Percentiles rank a stretch among this genome's conserved stretches.
Evolutionary conservation across 92 coral and sea anemone species (phyloP).

Genomic region (Parazoanthus atlanticus): DNA sequence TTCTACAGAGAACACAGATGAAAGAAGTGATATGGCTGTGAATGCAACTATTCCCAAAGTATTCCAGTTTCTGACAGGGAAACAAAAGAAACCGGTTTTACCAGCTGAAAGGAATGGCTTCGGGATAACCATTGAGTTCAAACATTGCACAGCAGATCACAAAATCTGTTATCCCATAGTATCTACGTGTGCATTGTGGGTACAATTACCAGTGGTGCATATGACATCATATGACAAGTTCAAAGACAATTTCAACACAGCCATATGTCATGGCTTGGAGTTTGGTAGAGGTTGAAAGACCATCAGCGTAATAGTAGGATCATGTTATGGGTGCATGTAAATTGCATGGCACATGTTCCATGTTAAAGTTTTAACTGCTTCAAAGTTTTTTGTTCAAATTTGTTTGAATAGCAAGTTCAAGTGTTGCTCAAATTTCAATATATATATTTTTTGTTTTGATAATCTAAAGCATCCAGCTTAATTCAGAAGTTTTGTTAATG

Average conservation of each 20-base stretch:
- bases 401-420: background rate
- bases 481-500: too few species aligned
- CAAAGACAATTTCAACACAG: constrained; percentile 42
- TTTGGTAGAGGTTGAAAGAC: constrained; percentile 16
- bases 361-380: too few species aligned
- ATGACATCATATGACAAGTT: constrained; percentile 42
- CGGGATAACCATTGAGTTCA: constrained; percentile 48
- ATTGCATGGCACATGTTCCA: too few species aligned
- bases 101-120: constrained; percentile 52
- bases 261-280: constrained; percentile 32
- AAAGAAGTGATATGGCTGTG: constrained; percentile 4
- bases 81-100: constrained; percentile 40
- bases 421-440: too few species aligned
- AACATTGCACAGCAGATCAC: constrained; percentile 46
- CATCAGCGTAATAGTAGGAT: background rate
- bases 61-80: constrained; percentile 44
- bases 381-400: background rate
- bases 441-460: too few species aligned
- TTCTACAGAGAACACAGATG: background rate
- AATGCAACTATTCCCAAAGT: constrained; percentile 1
- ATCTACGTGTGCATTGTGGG: constrained; percentile 51
- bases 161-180: constrained; percentile 47
- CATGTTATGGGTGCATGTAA: background rate
- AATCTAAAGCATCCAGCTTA: too few species aligned
- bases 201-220: constrained; percentile 46